Percentiles rank a stretch among this genome's conserved stretches.
Evolutionary conservation across 2,888 invertebrate species (phyloP).

Genomic region (Oligia latruncula): DNA sequence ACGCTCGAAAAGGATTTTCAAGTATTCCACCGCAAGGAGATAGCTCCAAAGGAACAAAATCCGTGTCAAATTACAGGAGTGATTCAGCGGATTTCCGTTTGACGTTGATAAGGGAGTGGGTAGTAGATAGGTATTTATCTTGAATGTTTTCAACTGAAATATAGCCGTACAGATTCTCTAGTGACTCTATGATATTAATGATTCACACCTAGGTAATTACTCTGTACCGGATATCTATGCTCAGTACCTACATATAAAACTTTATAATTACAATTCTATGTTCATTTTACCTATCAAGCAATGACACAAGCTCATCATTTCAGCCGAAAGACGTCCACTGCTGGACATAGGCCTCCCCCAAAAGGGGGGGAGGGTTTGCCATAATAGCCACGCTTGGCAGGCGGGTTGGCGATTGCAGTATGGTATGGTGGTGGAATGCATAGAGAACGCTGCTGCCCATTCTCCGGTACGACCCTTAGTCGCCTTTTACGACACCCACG

Average conservation of each 20-base stretch:
- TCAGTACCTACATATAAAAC: not conserved
- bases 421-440: no score
- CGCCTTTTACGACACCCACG: no score
- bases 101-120: slow-evolving; percentile 39
- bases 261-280: not conserved
- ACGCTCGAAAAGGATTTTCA: not conserved
- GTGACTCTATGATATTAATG: not conserved
- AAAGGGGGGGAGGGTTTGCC: no score
- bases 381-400: no score
- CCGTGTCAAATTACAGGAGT: slow-evolving; percentile 33
- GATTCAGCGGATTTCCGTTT: slow-evolving; percentile 33
- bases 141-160: slow-evolving; percentile 37
- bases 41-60: slow-evolving; percentile 11
- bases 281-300: not conserved
- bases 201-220: no score
- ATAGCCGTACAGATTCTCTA: not conserved
- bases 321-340: no score
- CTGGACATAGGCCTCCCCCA: no score
- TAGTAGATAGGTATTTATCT: slow-evolving; percentile 12
- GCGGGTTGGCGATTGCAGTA: no score
- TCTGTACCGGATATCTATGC: not conserved
- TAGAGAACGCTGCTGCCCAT: no score
- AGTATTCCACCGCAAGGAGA: not conserved
- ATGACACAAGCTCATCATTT: no score
- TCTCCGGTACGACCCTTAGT: no score